These are phyloP conservation scores for Miltochrista miniata DNA, from an alignment of 2,888 invertebrate genomes.

Conservation along the genomic window DNA sequence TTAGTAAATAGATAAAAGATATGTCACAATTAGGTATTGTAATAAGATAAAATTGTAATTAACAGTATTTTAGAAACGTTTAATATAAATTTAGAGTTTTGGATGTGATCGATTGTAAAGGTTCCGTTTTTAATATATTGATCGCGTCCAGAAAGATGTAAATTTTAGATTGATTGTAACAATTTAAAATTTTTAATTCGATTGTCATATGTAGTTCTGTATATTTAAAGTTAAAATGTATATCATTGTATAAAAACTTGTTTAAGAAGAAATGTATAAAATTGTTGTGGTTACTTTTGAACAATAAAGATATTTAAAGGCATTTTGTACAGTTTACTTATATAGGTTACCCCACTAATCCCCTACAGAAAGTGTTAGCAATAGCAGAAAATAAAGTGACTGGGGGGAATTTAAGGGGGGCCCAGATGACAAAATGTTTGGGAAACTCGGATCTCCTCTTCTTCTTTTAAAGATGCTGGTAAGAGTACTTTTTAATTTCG, in stretches of 20 bases:
- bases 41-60: slow-evolving; percentile 25
- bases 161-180: slow-evolving; percentile 35
- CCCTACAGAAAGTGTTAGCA: no score
- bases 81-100: slow-evolving; percentile 51
- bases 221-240: slow-evolving; percentile 43
- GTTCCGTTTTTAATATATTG: slow-evolving; percentile 45
- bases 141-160: slow-evolving; percentile 69
- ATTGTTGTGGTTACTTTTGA: slow-evolving; percentile 44
- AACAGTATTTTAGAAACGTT: slow-evolving; percentile 34
- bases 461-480: no score
- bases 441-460: no score
- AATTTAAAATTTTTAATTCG: slow-evolving; percentile 35
- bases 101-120: slow-evolving; percentile 75
- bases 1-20: neutral
- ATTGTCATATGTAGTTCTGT: slow-evolving; percentile 16
- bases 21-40: slow-evolving; percentile 33
- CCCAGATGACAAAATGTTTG: no score
- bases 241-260: slow-evolving; percentile 56
- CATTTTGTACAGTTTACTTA: slow-evolving; percentile 3
- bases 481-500: no score
- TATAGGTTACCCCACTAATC: neutral
- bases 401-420: no score
- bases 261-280: slow-evolving; percentile 42
- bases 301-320: slow-evolving; percentile 55
- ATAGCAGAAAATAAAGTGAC: no score